Evolutionary conservation across 2,888 invertebrate genomes (phyloP).

Genomic region (Rhabditoides inermis): DNA sequence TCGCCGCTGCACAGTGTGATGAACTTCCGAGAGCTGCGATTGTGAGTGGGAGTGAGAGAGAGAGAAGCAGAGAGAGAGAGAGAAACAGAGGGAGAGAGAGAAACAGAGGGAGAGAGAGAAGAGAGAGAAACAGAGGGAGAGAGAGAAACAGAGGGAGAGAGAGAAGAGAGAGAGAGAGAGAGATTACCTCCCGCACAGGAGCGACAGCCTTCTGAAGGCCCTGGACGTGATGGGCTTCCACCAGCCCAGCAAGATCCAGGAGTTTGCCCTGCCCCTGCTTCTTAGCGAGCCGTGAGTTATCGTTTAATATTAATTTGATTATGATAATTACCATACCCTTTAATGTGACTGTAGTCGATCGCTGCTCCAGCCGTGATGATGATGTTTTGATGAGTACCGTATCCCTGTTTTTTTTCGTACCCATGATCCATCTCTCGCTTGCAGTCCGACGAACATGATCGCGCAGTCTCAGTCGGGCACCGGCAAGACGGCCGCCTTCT

Average conservation of each 20-base stretch:
- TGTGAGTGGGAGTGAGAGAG: too few relatives aligned
- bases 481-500: slow-evolving; percentile 98
- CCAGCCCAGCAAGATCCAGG: slow-evolving; percentile 93
- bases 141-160: too few relatives aligned
- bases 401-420: background rate
- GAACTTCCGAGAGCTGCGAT: slow-evolving; percentile 57
- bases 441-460: slow-evolving; percentile 86
- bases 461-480: slow-evolving; percentile 98
- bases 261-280: slow-evolving; percentile 85
- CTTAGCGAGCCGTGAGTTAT: slow-evolving; percentile 69
- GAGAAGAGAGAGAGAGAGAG: too few relatives aligned
- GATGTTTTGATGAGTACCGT: background rate
- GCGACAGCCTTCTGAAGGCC: slow-evolving; percentile 81
- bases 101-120: too few relatives aligned
- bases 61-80: too few relatives aligned
- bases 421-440: slow-evolving; percentile 11
- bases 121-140: too few relatives aligned
- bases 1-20: slow-evolving; percentile 77
- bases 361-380: too few relatives aligned
- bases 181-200: slow-evolving; percentile 58
- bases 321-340: background rate
- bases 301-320: background rate
- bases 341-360: background rate
- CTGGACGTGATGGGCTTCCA: slow-evolving; percentile 93
- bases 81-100: too few relatives aligned